These are phyloP conservation scores for Anas platyrhynchos DNA, from an alignment of 2,113 vertebrate species.

Conservation along the genomic window DNA sequence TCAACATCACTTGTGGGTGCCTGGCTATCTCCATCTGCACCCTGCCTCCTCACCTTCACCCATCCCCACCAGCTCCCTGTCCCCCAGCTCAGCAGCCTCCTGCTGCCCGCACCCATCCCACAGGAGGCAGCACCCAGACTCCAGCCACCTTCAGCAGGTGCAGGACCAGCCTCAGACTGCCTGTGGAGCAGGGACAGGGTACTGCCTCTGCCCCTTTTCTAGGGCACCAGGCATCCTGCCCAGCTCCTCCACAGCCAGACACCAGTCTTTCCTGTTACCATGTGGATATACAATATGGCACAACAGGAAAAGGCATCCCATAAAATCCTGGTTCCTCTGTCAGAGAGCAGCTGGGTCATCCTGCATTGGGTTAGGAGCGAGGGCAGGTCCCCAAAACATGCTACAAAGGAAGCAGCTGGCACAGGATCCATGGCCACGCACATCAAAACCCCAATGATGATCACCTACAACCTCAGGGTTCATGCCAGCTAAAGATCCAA, in stretches of 20 bases:
- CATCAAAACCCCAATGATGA: not conserved
- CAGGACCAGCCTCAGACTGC: not conserved
- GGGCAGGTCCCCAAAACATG: not conserved
- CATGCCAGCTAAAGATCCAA: too few species aligned
- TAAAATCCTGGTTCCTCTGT: not conserved
- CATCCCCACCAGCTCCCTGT: too few species aligned
- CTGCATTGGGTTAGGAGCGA: not conserved
- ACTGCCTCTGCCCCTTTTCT: not conserved
- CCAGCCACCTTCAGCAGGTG: not conserved
- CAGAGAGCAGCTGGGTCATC: not conserved
- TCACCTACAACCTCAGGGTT: not conserved
- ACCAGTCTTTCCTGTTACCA: too few species aligned
- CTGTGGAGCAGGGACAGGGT: not conserved
- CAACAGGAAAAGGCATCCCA: too few species aligned
- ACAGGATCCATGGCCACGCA: not conserved
- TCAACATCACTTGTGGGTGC: too few species aligned
- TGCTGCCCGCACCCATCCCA: too few species aligned
- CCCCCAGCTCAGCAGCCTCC: too few species aligned
- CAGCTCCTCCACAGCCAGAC: not conserved
- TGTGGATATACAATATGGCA: not conserved
- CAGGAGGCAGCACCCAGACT: too few species aligned
- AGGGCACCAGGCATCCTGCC: not conserved
- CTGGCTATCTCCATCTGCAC: not conserved
- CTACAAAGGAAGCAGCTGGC: not conserved
- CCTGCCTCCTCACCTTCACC: not conserved